Evolutionary conservation across 2,797 vertebrate species (phyloP).

Genomic region (Arrhamphus sclerolepis): DNA sequence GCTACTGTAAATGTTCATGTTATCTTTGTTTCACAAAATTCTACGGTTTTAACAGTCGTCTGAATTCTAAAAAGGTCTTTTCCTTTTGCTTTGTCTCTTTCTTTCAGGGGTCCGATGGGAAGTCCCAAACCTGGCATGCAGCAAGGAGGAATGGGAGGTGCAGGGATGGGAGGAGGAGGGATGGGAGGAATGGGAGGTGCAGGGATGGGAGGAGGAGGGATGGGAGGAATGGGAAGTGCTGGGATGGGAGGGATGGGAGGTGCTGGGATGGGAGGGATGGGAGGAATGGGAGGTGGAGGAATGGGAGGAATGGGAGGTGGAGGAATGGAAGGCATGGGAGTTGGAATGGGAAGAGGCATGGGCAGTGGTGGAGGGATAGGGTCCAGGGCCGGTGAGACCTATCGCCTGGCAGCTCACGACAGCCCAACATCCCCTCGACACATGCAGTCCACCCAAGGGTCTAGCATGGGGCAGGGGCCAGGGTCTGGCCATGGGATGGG

Average conservation of each 20-base stretch:
- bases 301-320: conserved; percentile 33
- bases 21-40: no score
- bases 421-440: conserved; percentile 73
- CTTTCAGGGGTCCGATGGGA: conserved; percentile 63
- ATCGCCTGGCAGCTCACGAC: conserved; percentile 79
- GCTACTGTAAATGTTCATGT: no score
- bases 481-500: conserved; percentile 61
- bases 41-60: background rate
- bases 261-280: conserved; percentile 4
- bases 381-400: conserved; percentile 75
- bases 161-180: conserved; percentile 22
- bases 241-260: conserved; percentile 38
- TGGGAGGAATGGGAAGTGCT: conserved; percentile 18
- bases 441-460: conserved; percentile 61
- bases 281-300: conserved; percentile 42
- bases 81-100: conserved; percentile 44
- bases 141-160: conserved; percentile 61
- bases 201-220: background rate
- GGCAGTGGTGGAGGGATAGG: conserved; percentile 66
- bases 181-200: conserved; percentile 18
- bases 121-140: conserved; percentile 73
- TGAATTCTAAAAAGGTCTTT: background rate
- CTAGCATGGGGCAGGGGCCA: conserved; percentile 44
- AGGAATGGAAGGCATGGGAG: conserved; percentile 45
- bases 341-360: conserved; percentile 53